A percentile compares a stretch with the other conserved stretches of the same genome.
These are phyloP conservation scores for Bacillus rossius DNA, from an alignment of 1,140 invertebrate species.

Conservation along the genomic window DNA sequence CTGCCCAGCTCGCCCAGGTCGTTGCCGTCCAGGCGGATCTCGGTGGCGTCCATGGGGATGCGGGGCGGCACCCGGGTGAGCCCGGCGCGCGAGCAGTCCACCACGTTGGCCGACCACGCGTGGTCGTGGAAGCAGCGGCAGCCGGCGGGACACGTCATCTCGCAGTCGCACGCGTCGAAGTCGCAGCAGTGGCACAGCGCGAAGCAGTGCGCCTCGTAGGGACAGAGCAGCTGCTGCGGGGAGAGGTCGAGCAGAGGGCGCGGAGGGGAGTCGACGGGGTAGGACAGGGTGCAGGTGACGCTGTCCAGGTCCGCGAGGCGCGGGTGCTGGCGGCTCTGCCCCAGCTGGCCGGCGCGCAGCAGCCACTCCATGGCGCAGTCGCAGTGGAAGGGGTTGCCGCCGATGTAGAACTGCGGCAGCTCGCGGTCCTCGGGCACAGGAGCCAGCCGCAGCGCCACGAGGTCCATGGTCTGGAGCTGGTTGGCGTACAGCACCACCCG, in stretches of 20 bases:
- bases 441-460: constrained; percentile 61
- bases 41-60: constrained; percentile 54
- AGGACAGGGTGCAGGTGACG: constrained; percentile 36
- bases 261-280: constrained; percentile 25
- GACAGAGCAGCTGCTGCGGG: constrained; percentile 56
- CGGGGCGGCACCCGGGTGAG: constrained; percentile 41
- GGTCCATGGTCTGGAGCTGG: constrained; percentile 63
- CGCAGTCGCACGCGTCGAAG: constrained; percentile 53
- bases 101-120: constrained; percentile 48
- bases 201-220: constrained; percentile 53
- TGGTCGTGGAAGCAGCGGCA: constrained; percentile 50
- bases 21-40: constrained; percentile 51
- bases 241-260: constrained; percentile 61
- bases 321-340: constrained; percentile 49
- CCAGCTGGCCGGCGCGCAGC: constrained; percentile 65
- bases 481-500: constrained; percentile 73
- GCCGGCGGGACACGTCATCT: constrained; percentile 49
- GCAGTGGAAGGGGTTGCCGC: constrained; percentile 74
- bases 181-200: constrained; percentile 58
- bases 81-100: constrained; percentile 43
- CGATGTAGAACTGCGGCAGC: constrained; percentile 70
- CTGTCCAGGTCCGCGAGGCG: constrained; percentile 41
- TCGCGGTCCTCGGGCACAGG: constrained; percentile 57
- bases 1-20: constrained; percentile 42
- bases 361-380: constrained; percentile 85